Percentiles rank a stretch among this genome's conserved stretches.
phyloP scores from a whole-genome alignment of 2,888 invertebrate species.

The Lasioglossum zephyrum region DNA sequence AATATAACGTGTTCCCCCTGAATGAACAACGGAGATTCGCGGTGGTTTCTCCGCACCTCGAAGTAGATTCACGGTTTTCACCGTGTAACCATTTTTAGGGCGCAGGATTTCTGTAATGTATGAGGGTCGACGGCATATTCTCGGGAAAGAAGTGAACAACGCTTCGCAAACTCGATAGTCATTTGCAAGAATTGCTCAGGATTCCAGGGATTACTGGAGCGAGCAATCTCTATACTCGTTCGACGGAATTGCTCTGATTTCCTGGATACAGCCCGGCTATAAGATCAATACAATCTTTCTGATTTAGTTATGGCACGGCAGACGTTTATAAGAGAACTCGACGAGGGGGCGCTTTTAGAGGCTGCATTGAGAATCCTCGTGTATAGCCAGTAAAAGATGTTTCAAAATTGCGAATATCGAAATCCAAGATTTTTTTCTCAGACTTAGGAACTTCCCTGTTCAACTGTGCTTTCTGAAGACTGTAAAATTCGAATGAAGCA shows the following conservation, averaged over 20 bases:
- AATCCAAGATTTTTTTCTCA: background rate
- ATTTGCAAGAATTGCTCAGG: slow-evolving; percentile 12
- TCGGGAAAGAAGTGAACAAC: background rate
- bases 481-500: too few species aligned
- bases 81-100: background rate
- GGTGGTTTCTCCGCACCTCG: background rate
- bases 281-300: slow-evolving; percentile 13
- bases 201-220: slow-evolving; percentile 11
- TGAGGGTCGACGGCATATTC: background rate
- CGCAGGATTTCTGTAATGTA: background rate
- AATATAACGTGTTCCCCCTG: background rate
- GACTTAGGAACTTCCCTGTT: background rate
- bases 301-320: background rate
- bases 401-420: too few species aligned
- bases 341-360: background rate
- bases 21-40: background rate
- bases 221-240: slow-evolving; percentile 13
- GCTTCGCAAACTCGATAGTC: slow-evolving; percentile 8
- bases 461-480: too few species aligned
- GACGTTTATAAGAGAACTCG: background rate
- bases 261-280: background rate
- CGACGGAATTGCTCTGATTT: slow-evolving; percentile 5
- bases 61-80: background rate
- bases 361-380: background rate
- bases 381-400: background rate